Evolutionary conservation across 2,888 invertebrate genomes (phyloP), one percentile per base, ranked within the genome.

Genomic region (Caenorhabditis afra): DNA sequence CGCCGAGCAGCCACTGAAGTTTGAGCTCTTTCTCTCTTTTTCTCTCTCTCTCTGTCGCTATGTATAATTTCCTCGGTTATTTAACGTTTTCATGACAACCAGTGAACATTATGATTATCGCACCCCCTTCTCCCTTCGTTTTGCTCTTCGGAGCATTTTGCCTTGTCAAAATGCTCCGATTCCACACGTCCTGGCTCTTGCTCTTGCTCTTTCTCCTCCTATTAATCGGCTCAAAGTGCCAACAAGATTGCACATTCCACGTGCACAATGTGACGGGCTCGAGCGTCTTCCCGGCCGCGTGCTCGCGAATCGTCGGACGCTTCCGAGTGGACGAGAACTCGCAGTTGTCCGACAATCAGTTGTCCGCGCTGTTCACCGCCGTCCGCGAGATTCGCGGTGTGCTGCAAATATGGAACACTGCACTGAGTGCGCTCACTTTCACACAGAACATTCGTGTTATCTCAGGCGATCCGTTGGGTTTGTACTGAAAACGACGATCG

Each of bases 331-430:
- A 62, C 55, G 12, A 62, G n/a, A 62, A 29, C 37, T 55, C 61
- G 18, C 20, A 44, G 20, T 8, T 70, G 1, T 44, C 22, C 5
- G 53, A 45, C 14, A 18, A 35, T 37, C 35, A 70, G 14, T 18
- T 70, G 10, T 16, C 47, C 3, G 11, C 4, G 14, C n/a, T 61
- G 16, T 70, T 70, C 55, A 14, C 41, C 23, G 47, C 45, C 22
- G 55, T 70, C 1, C 8, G 8, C 0, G 45, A 35, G 18, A 47
- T 70, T 18, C 45, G 45, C 1, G 70, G 70, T 44, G 70, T 70
- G n/a, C 10, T 70, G 20, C 61, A 70, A 35, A 47, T 70, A 4
- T 62, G 61, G 61, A 70, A 70, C 45, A 47, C 61, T 11, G 22
- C 61, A 3, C 39, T 70, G 7, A 55, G 53, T 29, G 20, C 22